Percentiles rank a stretch among this genome's conserved stretches.
Conservation (phyloP, 2,113 vertebrate species). For the Datnioides undecimradiatus region DNA sequence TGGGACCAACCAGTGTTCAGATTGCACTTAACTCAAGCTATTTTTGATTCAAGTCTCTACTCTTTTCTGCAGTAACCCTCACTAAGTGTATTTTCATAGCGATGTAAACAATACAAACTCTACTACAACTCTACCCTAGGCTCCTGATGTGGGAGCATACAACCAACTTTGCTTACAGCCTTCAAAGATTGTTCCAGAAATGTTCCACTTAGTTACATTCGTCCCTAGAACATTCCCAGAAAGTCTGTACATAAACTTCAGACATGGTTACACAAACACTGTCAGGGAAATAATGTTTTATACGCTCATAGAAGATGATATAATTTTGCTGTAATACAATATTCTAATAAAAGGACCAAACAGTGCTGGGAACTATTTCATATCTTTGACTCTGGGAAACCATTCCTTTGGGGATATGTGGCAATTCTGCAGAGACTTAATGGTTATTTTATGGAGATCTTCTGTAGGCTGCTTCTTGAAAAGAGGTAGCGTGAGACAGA, state of each 20-base stretch:
- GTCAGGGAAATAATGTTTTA: background rate
- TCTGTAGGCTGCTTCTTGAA: background rate
- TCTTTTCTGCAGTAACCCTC: background rate
- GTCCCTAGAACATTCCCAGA: background rate
- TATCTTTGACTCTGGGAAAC: background rate
- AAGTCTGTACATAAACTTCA: background rate
- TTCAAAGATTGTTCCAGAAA: background rate
- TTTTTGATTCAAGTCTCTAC: background rate
- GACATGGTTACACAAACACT: background rate
- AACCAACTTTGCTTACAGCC: background rate
- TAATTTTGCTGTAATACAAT: background rate
- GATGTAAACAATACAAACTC: too few species aligned
- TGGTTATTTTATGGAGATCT: background rate
- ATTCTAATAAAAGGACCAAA: background rate
- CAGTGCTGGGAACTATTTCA: background rate
- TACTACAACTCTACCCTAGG: background rate
- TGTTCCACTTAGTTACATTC: background rate
- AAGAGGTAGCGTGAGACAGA: background rate
- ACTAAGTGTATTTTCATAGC: too few species aligned
- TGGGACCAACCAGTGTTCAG: background rate
- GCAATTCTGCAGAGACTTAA: conserved; percentile 2
- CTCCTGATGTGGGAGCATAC: background rate
- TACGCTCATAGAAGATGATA: background rate
- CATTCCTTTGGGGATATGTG: background rate
- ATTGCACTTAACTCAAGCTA: background rate